These are phyloP conservation scores for Paracyprichromis sp. DNA, from an alignment of 2,113 vertebrate genomes.

Conservation along the genomic window DNA sequence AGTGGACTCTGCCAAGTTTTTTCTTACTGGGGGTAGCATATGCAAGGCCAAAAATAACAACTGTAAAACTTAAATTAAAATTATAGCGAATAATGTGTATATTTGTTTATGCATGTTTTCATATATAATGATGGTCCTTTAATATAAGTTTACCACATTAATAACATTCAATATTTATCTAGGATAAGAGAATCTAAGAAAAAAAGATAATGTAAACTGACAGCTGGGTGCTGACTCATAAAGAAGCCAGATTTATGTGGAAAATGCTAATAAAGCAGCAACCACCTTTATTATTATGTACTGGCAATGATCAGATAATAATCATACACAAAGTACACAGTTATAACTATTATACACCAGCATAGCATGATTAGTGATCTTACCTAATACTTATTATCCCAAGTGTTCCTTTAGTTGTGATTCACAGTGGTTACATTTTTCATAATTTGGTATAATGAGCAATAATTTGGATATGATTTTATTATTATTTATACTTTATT, in stretches of 20 bases:
- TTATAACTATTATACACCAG: neutral
- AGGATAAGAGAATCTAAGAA: neutral
- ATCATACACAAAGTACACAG: neutral
- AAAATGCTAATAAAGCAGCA: neutral
- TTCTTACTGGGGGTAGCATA: neutral
- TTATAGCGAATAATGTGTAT: neutral
- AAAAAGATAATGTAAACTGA: neutral
- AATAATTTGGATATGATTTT: neutral
- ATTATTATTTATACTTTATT: neutral
- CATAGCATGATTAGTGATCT: neutral
- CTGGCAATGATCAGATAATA: neutral
- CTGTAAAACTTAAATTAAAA: neutral
- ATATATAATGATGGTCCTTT: neutral
- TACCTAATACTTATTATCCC: neutral
- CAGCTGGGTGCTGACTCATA: neutral
- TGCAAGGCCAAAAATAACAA: neutral
- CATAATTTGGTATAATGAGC: neutral
- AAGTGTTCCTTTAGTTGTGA: neutral
- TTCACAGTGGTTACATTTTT: neutral
- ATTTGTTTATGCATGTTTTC: neutral
- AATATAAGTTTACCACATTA: neutral
- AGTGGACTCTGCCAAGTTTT: neutral
- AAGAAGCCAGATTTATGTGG: neutral
- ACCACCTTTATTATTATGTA: neutral
- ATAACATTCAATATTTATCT: neutral